A percentile compares a stretch with the other conserved stretches of the same genome.
These are phyloP conservation scores for Ardeotis arabs DNA, from an alignment of 2,113 vertebrate genomes.

Conservation along the genomic window DNA sequence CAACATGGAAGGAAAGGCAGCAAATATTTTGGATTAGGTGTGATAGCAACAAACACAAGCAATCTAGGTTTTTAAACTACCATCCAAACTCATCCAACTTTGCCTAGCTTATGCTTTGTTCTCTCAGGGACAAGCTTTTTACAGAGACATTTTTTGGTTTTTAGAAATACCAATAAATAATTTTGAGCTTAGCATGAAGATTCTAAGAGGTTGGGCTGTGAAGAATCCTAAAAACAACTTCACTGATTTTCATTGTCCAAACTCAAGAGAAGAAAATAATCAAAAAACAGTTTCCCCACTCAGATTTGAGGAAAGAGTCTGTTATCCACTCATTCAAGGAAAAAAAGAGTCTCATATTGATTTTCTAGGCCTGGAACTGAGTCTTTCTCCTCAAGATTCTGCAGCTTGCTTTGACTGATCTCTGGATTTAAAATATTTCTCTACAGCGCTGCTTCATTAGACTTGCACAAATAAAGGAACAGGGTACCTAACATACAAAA, in stretches of 20 bases:
- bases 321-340: not conserved
- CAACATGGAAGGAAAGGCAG: not conserved
- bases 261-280: not conserved
- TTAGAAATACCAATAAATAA: not conserved
- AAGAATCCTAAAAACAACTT: not conserved
- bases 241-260: not conserved
- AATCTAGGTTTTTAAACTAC: not conserved
- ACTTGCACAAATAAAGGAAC: not conserved
- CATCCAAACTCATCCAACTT: too few relatives aligned
- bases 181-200: not conserved
- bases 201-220: not conserved
- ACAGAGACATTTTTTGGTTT: not conserved
- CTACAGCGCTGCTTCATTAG: not conserved
- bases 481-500: not conserved
- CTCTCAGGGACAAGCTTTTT: not conserved
- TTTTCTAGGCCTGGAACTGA: not conserved
- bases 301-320: not conserved
- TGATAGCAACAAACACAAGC: not conserved
- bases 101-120: not conserved
- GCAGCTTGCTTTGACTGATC: not conserved
- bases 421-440: not conserved
- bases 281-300: rapidly evolving
- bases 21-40: not conserved
- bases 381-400: not conserved
- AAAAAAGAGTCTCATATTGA: not conserved